phyloP scores from a whole-genome alignment of 1,140 invertebrate species.

The Drosophila arizonae region DNA sequence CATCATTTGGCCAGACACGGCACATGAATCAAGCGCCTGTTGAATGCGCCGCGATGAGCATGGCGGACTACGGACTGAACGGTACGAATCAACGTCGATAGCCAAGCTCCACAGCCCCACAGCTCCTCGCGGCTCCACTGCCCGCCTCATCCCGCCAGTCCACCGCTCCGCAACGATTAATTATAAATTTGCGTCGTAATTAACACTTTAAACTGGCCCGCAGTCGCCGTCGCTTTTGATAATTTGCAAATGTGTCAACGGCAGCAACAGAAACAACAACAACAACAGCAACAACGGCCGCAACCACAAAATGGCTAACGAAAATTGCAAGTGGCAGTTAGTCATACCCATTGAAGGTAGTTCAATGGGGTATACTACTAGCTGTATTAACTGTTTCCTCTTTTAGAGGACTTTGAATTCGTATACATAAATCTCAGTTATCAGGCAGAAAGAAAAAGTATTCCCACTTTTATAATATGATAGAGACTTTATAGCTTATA shows the following conservation, averaged over 20 bases:
- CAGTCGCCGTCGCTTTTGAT: slow-evolving; percentile 53
- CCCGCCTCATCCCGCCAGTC: too few species aligned
- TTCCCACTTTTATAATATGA: too few species aligned
- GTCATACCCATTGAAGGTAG: slow-evolving; percentile 35
- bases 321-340: slow-evolving; percentile 79
- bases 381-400: background rate
- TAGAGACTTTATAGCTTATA: too few species aligned
- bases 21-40: slow-evolving; percentile 63
- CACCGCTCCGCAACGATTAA: slow-evolving; percentile 56
- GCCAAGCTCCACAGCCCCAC: background rate
- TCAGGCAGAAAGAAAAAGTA: too few species aligned
- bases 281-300: slow-evolving; percentile 1
- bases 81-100: background rate
- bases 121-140: background rate
- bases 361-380: background rate
- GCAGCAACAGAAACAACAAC: slow-evolving; percentile 31
- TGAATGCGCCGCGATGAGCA: slow-evolving; percentile 11
- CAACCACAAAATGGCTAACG: slow-evolving; percentile 67
- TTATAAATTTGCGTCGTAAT: slow-evolving; percentile 81
- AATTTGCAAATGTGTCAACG: slow-evolving; percentile 79
- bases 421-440: too few species aligned
- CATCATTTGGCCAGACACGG: slow-evolving; percentile 69
- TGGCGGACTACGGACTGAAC: slow-evolving; percentile 3
- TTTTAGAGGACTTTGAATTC: too few species aligned
- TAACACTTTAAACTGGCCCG: slow-evolving; percentile 75